Evolutionary conservation across 2,888 invertebrate species (phyloP).

Genomic region (Protodeltote pygarga): DNA sequence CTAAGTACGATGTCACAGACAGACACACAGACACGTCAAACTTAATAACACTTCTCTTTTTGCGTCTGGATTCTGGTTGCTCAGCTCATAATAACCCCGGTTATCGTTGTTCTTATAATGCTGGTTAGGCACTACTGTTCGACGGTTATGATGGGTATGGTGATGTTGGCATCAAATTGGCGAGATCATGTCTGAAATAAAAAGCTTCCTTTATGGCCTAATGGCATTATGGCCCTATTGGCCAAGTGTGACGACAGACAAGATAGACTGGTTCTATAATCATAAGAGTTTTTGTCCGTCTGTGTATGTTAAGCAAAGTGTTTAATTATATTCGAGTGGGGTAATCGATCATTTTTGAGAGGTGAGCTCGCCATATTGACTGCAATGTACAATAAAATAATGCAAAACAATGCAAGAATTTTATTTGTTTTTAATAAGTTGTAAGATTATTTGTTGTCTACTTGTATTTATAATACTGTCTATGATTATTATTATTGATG

Average conservation of each 20-base stretch:
- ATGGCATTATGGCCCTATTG: too few species aligned
- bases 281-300: not conserved
- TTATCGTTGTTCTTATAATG: conserved; percentile 21
- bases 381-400: conserved; percentile 25
- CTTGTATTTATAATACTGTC: conserved; percentile 12
- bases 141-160: conserved; percentile 17
- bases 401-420: conserved; percentile 53
- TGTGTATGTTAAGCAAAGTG: not conserved
- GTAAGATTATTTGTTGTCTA: conserved; percentile 42
- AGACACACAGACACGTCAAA: too few species aligned
- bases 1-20: too few species aligned
- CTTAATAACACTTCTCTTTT: too few species aligned
- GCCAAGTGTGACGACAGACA: not conserved
- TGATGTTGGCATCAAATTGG: conserved; percentile 1
- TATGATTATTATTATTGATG: conserved; percentile 12
- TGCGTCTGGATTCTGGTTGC: too few species aligned
- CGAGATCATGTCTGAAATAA: not conserved
- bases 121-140: conserved; percentile 26
- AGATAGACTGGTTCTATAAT: not conserved
- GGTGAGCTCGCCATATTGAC: conserved; percentile 4
- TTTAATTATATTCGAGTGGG: not conserved
- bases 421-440: conserved; percentile 38
- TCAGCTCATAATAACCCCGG: too few species aligned
- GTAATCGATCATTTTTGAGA: conserved; percentile 5
- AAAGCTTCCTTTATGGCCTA: too few species aligned